A percentile compares a stretch with the other conserved stretches of the same genome.
These are phyloP conservation scores for Ephialtes manifestator DNA, from an alignment of 2,888 invertebrate species.

Conservation along the genomic window DNA sequence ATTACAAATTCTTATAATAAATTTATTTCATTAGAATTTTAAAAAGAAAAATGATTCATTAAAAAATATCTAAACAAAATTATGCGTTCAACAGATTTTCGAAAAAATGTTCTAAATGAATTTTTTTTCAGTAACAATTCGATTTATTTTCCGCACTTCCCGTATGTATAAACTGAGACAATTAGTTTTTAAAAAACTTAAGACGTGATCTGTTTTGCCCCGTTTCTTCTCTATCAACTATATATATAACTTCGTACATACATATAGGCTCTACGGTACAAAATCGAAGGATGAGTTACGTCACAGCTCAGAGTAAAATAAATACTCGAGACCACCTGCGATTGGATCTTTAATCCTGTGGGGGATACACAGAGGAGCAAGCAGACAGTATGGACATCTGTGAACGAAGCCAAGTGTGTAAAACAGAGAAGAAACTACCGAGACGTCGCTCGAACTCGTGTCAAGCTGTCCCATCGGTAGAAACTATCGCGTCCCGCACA, in stretches of 20 bases:
- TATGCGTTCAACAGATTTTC: too few relatives aligned
- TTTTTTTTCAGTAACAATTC: too few relatives aligned
- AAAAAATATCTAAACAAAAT: too few relatives aligned
- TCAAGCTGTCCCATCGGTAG: constrained; percentile 65
- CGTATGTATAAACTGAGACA: too few relatives aligned
- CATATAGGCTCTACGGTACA: background rate
- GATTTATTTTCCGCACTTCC: too few relatives aligned
- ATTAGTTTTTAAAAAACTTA: too few relatives aligned
- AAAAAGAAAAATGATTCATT: too few relatives aligned
- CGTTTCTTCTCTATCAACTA: too few relatives aligned
- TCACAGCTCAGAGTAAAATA: constrained; percentile 26
- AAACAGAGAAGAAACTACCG: constrained; percentile 35
- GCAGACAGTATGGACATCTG: constrained; percentile 26
- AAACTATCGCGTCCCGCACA: constrained; percentile 48
- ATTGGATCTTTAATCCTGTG: constrained; percentile 64
- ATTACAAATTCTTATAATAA: too few relatives aligned
- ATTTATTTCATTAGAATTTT: too few relatives aligned
- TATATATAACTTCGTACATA: background rate
- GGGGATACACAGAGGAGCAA: constrained; percentile 36
- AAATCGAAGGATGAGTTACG: constrained; percentile 42
- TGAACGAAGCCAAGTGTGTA: constrained; percentile 10
- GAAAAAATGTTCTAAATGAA: too few relatives aligned
- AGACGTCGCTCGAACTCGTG: constrained; percentile 42
- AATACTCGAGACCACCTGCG: constrained; percentile 60
- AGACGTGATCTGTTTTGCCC: too few relatives aligned